Evolutionary conservation across 2,888 invertebrate genomes (phyloP), one percentile per base, ranked within the genome.

Genomic region (Scaptomyza flava): DNA sequence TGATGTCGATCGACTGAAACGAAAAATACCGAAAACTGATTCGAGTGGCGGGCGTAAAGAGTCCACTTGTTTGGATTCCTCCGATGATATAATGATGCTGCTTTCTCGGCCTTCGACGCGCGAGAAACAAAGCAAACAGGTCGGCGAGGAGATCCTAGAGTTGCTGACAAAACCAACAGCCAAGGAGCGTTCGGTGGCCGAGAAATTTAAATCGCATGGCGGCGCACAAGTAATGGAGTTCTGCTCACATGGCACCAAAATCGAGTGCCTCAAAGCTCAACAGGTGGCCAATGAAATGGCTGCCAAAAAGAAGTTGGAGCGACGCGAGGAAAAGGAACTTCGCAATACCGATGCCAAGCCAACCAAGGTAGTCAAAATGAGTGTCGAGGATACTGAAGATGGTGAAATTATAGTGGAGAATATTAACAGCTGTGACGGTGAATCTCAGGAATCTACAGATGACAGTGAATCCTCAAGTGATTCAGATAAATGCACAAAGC

Each of bases 61-160:
- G 36, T 89, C 89, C 3, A 79, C 82, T 9, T 84, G 84, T 7
- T 74, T 88, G 51, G 92, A 92, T 81, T 93, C 94, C 50, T 93
- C 95, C 1, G 96, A 96, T 90, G 94, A 96, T 68, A 94, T 96
- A 93, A 96, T 96, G 93, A 92, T 90, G 80, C 77, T 92, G 2
- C 79, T 92, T 0, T 91, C 92, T 0, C 90, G 91, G 90, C 98
- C 98, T 0, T 98, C 98, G 0, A 97, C 98, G 14, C 94, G 98
- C 87, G 99, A 99, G 91, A 98, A 98, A 87, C 98, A 98, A 89
- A 98, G 96, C 72, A 98, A 98, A 91, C 96, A 98, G 92, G 95
- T 98, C 0, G 98, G 98, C 0, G 98, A 99, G 91, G 99, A 99
- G 93, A 99, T 99, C 60, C 93, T 98, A 84, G 98, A 98, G 89